Conservation (phyloP, 2,888 invertebrate genomes). For the Girardia tigrina region DNA sequence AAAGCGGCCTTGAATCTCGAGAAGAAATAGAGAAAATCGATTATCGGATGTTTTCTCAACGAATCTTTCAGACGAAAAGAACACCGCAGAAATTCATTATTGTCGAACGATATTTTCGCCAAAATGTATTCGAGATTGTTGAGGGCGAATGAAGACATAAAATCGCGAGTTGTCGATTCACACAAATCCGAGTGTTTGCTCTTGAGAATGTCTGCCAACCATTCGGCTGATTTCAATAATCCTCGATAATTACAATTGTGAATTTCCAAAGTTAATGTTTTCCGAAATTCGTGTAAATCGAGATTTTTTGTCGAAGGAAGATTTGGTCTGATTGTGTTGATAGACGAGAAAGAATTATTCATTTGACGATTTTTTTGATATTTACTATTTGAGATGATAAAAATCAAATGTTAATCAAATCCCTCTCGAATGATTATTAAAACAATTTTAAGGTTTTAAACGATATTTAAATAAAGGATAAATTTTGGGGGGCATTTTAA, state of each 20-base stretch:
- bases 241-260: background rate
- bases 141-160: background rate
- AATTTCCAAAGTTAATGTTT: background rate
- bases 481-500: no score
- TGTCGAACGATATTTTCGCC: background rate
- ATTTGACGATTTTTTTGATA: no score
- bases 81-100: background rate
- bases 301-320: background rate
- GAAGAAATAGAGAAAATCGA: background rate
- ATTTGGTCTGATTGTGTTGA: background rate
- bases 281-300: background rate
- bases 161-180: background rate
- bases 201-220: background rate
- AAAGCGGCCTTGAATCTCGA: background rate
- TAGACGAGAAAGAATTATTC: background rate
- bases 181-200: background rate
- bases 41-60: background rate
- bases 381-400: no score
- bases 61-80: background rate
- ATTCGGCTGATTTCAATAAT: background rate
- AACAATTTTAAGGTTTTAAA: no score
- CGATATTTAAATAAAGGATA: no score
- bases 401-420: no score
- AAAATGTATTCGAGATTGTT: background rate
- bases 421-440: no score